A percentile compares a stretch with the other conserved stretches of the same genome.
These are phyloP conservation scores for Ivindomyrus marchei DNA, from an alignment of 2,113 vertebrate genomes.

Conservation along the genomic window DNA sequence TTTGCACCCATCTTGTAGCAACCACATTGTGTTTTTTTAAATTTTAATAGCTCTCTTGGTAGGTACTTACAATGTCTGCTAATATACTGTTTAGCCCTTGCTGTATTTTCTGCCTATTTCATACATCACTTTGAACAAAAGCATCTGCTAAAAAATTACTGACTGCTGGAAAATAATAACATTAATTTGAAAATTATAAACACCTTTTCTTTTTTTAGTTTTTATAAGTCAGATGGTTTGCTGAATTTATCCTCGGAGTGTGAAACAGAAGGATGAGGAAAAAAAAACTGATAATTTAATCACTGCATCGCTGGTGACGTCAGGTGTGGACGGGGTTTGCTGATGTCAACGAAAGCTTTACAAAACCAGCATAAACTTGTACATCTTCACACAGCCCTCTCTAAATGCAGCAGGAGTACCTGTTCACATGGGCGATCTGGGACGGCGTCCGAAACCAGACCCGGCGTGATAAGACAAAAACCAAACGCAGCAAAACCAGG, in stretches of 20 bases:
- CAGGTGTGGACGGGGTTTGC: neutral
- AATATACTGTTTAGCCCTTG: neutral
- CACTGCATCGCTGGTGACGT: neutral
- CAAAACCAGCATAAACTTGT: neutral
- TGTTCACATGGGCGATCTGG: slow-evolving; percentile 25
- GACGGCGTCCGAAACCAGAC: neutral
- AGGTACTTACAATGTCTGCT: neutral
- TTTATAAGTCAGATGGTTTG: neutral
- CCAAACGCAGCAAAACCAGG: neutral
- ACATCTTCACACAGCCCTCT: neutral
- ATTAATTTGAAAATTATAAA: neutral
- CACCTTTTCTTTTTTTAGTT: neutral
- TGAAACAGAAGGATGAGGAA: neutral
- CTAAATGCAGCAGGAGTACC: slow-evolving; percentile 21
- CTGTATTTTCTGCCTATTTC: neutral
- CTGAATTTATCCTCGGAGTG: neutral
- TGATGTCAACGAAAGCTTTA: neutral
- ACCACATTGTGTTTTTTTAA: neutral
- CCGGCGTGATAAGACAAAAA: neutral
- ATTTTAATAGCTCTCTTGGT: neutral
- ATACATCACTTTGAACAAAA: neutral
- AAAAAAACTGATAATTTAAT: neutral
- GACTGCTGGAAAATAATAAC: neutral
- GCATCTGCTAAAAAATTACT: neutral
- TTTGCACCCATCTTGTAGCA: neutral